Conservation (phyloP, 2,888 invertebrate species). For the Adelognathus sp. region DNA sequence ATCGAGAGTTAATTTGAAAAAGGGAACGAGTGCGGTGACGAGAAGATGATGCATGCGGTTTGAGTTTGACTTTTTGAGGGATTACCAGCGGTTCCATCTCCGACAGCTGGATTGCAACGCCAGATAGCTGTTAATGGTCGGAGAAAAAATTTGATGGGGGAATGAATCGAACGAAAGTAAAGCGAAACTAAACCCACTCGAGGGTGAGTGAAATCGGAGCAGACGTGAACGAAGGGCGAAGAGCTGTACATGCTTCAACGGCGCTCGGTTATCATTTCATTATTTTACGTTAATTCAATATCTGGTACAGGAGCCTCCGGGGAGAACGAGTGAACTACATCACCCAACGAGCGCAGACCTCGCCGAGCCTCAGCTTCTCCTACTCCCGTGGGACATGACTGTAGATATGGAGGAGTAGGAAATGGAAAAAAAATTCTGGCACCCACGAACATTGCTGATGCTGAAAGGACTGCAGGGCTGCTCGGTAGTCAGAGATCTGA, state of each 20-base stretch:
- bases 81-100: constrained; percentile 51
- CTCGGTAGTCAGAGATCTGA: constrained; percentile 72
- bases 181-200: constrained; percentile 36
- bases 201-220: constrained; percentile 43
- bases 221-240: constrained; percentile 35
- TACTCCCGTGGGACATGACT: constrained; percentile 17
- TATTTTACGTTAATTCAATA: constrained; percentile 79
- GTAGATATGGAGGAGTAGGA: constrained; percentile 32
- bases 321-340: constrained; percentile 26
- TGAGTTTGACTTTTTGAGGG: constrained; percentile 63
- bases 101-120: constrained; percentile 18
- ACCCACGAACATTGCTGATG: constrained; percentile 22
- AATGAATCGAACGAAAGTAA: not conserved
- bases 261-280: constrained; percentile 76
- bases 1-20: constrained; percentile 29
- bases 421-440: constrained; percentile 1
- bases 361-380: constrained; percentile 21
- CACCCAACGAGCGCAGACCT: constrained; percentile 10
- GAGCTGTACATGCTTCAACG: constrained; percentile 44
- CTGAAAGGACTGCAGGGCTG: constrained; percentile 6
- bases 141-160: constrained; percentile 3
- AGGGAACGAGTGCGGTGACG: constrained; percentile 2
- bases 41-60: constrained; percentile 32
- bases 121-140: not conserved
- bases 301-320: constrained; percentile 55